Evolutionary conservation across 2,113 vertebrate species (phyloP).

Genomic region (Setophaga petechia): DNA sequence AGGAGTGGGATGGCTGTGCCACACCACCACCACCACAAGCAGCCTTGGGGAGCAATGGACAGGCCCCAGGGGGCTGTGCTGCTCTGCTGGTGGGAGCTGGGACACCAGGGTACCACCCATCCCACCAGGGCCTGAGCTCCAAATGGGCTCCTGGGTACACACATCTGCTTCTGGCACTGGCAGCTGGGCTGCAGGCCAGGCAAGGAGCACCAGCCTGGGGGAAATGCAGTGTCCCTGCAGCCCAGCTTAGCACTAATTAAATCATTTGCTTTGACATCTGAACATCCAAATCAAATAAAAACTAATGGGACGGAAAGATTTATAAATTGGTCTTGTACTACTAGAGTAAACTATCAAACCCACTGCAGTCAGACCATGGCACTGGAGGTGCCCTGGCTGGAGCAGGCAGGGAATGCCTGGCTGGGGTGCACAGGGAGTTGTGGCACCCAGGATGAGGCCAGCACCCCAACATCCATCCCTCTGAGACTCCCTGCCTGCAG

Average conservation of each 20-base stretch:
- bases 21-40: not conserved
- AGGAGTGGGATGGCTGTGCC: not conserved
- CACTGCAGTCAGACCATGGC: not conserved
- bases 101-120: not conserved
- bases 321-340: not conserved
- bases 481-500: not conserved
- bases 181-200: not conserved
- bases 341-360: not conserved
- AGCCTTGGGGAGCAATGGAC: not conserved
- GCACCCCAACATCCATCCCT: not conserved
- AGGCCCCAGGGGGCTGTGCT: not conserved
- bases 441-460: not conserved
- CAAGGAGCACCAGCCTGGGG: not conserved
- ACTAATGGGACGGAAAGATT: constrained; percentile 49
- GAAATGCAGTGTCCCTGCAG: not conserved
- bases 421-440: not conserved
- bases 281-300: constrained; percentile 54
- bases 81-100: rapidly evolving
- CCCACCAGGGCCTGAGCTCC: not conserved
- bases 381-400: not conserved
- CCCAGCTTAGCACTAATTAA: constrained; percentile 21
- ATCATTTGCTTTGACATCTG: constrained; percentile 23
- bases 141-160: not conserved
- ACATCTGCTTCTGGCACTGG: rapidly evolving
- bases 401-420: not conserved